These are phyloP conservation scores for Aythya baeri DNA, from an alignment of 2,113 vertebrate species.

Conservation along the genomic window DNA sequence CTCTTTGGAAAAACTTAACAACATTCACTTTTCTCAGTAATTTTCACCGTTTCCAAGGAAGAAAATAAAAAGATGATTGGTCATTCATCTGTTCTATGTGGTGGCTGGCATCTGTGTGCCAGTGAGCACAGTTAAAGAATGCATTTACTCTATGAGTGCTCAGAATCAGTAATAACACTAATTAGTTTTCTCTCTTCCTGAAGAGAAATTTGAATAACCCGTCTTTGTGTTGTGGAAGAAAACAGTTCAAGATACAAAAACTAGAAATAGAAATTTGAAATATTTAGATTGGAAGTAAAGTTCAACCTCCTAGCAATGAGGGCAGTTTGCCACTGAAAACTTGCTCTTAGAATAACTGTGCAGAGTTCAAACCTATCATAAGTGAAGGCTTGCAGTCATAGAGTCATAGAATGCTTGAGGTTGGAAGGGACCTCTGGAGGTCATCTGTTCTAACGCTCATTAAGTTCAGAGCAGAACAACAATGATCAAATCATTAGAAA, in stretches of 20 bases:
- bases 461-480: neutral
- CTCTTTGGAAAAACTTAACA: neutral
- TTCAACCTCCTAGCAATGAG: neutral
- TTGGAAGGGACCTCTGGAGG: neutral
- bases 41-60: slow-evolving; percentile 30
- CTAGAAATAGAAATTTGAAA: neutral
- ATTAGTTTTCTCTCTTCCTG: slow-evolving; percentile 49
- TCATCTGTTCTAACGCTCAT: neutral
- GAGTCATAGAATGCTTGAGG: neutral
- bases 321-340: neutral
- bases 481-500: neutral
- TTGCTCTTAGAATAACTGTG: neutral
- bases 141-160: slow-evolving; percentile 38
- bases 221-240: neutral
- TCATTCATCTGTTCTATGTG: slow-evolving; percentile 41
- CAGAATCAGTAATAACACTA: slow-evolving; percentile 26
- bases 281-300: neutral
- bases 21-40: slow-evolving; percentile 1
- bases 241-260: neutral
- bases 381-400: neutral
- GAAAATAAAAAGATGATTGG: slow-evolving; percentile 47
- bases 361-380: neutral
- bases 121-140: slow-evolving; percentile 11
- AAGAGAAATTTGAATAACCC: neutral
- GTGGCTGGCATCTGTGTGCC: neutral